Base-by-base conservation (phyloP, 2,113 vertebrate species). In the Gavia stellata region DNA sequence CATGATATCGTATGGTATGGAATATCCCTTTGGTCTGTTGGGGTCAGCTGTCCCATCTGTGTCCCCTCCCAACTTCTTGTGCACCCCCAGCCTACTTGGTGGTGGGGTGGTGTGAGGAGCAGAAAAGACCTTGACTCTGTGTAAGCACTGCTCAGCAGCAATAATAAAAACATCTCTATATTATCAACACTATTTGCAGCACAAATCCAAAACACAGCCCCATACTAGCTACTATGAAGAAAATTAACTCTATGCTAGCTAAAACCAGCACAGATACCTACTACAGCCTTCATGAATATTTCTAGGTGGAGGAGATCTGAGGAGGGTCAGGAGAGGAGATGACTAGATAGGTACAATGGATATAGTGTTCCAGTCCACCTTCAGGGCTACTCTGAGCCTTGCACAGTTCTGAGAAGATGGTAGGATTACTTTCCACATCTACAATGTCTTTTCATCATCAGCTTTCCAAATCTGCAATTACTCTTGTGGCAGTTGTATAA, bases 71-170 rank as follows among this genome's bases (percentile, higher is more conserved):
- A 63, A 0, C 16, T 34, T 3, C 38, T 45, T 73, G 17, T 53
- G 40, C 34, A 8, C 17, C 16, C 16, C 25, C 29, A 49, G 80
- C 11, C 28, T 19, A 1, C 63, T 70, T 0, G 0, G 42, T 28
- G 56, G 25, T 61, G 26, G 36, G 65, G 4, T 31, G 18, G 24
- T 1, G 49, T 50, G 25, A 50, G 49, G 14, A 26, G 14, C 24
- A 50, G 49, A 50, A 3, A 9, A 9, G 8, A 14, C 24, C 49
- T 50, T 50, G 24, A 15, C 49, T 50, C 24, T 50, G 49, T 50
- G 49, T 26, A 13, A 50, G 49, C 49, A 15, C 25, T 50, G 24
- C 49, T 50, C 49, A 50, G 49, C 49, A 50, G 49, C 49, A 50
- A 3, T 26, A 50, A 50, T 8, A 0, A 50, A 74, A 81, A 55